Base-by-base conservation (phyloP, 2,113 vertebrate species). In the Spilogale gracilis region DNA sequence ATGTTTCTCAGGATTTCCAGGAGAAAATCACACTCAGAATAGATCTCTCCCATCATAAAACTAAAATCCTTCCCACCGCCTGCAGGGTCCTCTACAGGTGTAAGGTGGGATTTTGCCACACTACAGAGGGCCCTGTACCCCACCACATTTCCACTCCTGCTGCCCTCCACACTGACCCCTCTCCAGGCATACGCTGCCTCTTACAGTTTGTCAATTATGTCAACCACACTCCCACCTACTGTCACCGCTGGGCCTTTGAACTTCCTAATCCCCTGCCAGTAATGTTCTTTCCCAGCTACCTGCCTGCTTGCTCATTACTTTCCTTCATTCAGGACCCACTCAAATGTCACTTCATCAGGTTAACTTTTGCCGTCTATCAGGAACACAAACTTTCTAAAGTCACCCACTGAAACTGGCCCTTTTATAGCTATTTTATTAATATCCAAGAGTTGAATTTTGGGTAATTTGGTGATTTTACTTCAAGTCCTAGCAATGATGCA, bases 141-240 rank as follows among this genome's bases (percentile, higher is more conserved):
- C 13, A 6, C 25, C 25, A 10, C 25, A 5, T 18, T 50, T 74
- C n/a, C 0, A 43, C 17, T 38, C 10, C 32, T 45, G 14, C 50
- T 3, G 1, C 52, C 5, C 16, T 58, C 21, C 45, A 21, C 25
- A 4, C 25, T 20, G 13, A 2, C 38, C 13, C 20, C 50, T 30
- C 58, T 48, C n/a, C 5, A 8, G 52, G 6, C 56, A 78, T 21
- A 9, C 2, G 8, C 48, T 3, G 23, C 73, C 79, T 54, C 61
- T 25, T 30, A 30, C 6, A n/a, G 16, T 61, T 20, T 45, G 48
- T 65, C 52, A 45, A 18, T 0, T 20, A 2, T 1, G 2, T 45
- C 20, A n/a, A 3, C 3, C 6, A 10, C 0, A 0, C 5, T n/a
- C 61, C 67, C 32, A 48, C 14, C 30, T 8, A 13, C 61, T 43